phyloP scores from a whole-genome alignment of 2,888 invertebrate genomes.

The Ellobium chinense region DNA sequence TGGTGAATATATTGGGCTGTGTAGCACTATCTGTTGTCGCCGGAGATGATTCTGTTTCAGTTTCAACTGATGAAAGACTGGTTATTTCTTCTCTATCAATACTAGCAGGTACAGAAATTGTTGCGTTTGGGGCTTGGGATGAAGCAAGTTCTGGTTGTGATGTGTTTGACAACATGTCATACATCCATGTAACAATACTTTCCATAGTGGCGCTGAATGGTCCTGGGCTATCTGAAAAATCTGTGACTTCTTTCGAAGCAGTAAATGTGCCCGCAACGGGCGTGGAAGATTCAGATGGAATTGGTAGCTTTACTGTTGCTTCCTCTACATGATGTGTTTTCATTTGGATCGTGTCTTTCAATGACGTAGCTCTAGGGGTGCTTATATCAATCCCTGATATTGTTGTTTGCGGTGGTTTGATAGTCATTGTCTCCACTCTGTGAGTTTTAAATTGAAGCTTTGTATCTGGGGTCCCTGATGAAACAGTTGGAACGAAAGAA shows the following conservation, averaged over 20 bases:
- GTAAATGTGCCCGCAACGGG: not conserved
- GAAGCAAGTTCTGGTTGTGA: not conserved
- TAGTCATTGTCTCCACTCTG: not conserved
- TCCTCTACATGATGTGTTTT: not conserved
- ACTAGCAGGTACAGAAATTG: not conserved
- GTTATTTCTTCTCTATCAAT: not conserved
- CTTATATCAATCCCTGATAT: no score
- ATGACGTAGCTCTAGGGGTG: no score
- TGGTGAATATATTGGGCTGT: not conserved
- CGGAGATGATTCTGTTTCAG: no score
- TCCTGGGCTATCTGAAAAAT: not conserved
- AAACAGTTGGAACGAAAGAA: not conserved
- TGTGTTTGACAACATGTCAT: conserved; percentile 33
- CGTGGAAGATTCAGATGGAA: not conserved
- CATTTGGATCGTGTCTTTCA: not conserved
- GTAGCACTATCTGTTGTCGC: not conserved
- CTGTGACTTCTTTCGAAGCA: not conserved
- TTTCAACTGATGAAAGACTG: not conserved
- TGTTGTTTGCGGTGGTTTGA: not conserved
- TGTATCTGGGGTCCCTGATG: not conserved
- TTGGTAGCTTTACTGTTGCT: not conserved
- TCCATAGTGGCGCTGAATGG: conserved; percentile 13
- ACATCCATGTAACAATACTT: conserved; percentile 31
- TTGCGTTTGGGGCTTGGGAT: not conserved
- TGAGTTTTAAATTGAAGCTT: conserved; percentile 3